Evolutionary conservation across 2,888 invertebrate species (phyloP), one percentile per base, ranked within the genome.

Genomic region (Rugalucina vietnamica): DNA sequence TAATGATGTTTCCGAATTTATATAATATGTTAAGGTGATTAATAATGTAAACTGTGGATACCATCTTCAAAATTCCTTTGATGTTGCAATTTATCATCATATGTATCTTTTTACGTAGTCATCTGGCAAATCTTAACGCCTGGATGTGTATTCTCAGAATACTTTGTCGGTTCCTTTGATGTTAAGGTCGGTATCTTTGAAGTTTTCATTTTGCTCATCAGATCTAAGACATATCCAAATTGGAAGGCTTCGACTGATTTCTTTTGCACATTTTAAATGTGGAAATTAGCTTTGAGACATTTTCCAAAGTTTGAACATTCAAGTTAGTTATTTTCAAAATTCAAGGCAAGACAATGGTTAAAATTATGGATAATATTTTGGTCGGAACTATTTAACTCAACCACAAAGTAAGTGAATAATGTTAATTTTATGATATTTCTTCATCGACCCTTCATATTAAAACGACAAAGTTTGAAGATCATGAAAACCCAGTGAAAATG

Each of bases 81-180:
- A 87, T 74, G 87, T 85, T 71, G 65, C 50, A 72, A 88, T 82
- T 84, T 86, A 90, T 87, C 82, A 77, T 43, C 43, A 84, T 82
- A 72, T 82, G 82, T 87, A 88, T 84, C 81, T 82, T 76, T 81
- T 86, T 82, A 86, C 81, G 76, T 80, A 71, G 83, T 81, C 81
- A 57, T 72, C 72, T 72, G 72, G 72, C 39, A 72, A 24, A 2
- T 29, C 72, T 72, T 72, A n/a, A 18, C 65, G 34, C 65, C 34
- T 65, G 34, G 34, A 65, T n/a, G 18, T 65, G 18, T 32, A 65
- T 65, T 65, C 65, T 65, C 34, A n/a, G 12, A 65, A 34, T 34
- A n/a, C 3, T 24, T 65, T 65, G 32, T 65, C 65, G 65, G 65
- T 65, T 14, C 34, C 34, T 65, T 65, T 65, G 65, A 65, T 65